These are phyloP conservation scores for Bombyx huttoni DNA, from an alignment of 2,888 invertebrate species.

Conservation along the genomic window DNA sequence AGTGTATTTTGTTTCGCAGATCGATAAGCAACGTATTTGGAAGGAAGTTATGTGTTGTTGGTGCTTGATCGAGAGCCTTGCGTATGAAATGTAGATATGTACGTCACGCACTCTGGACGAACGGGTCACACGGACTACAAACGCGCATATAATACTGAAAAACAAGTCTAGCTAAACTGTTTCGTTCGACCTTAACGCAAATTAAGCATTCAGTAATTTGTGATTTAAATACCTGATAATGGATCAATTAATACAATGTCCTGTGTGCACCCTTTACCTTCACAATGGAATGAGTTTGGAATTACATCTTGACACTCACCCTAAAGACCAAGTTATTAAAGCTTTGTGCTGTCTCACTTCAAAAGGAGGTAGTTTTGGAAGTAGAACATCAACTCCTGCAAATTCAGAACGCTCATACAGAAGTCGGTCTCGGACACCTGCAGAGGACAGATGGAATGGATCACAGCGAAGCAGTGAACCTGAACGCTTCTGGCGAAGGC, in stretches of 20 bases:
- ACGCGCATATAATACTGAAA: slow-evolving; percentile 30
- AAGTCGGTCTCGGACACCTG: slow-evolving; percentile 52
- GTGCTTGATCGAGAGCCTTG: slow-evolving; percentile 41
- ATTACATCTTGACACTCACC: slow-evolving; percentile 87
- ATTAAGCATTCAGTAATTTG: slow-evolving; percentile 6
- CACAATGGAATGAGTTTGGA: slow-evolving; percentile 87
- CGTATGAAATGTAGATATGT: slow-evolving; percentile 56
- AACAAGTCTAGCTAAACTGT: slow-evolving; percentile 1
- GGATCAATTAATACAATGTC: slow-evolving; percentile 76
- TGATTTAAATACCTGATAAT: slow-evolving; percentile 29
- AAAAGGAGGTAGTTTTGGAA: slow-evolving; percentile 46
- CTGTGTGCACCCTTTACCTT: slow-evolving; percentile 87
- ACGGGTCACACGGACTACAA: slow-evolving; percentile 37
- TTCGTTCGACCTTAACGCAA: not conserved
- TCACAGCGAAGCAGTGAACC: slow-evolving; percentile 39
- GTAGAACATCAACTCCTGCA: slow-evolving; percentile 51
- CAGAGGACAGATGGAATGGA: slow-evolving; percentile 36
- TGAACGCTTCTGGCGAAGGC: slow-evolving; percentile 54
- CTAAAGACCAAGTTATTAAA: slow-evolving; percentile 90
- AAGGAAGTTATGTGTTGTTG: slow-evolving; percentile 55
- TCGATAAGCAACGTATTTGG: slow-evolving; percentile 58
- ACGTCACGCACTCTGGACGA: slow-evolving; percentile 49
- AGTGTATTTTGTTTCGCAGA: slow-evolving; percentile 59
- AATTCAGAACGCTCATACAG: slow-evolving; percentile 54
- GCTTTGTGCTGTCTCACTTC: slow-evolving; percentile 75